Conservation (phyloP, 2,888 invertebrate genomes). For the Phalera bucephala region DNA sequence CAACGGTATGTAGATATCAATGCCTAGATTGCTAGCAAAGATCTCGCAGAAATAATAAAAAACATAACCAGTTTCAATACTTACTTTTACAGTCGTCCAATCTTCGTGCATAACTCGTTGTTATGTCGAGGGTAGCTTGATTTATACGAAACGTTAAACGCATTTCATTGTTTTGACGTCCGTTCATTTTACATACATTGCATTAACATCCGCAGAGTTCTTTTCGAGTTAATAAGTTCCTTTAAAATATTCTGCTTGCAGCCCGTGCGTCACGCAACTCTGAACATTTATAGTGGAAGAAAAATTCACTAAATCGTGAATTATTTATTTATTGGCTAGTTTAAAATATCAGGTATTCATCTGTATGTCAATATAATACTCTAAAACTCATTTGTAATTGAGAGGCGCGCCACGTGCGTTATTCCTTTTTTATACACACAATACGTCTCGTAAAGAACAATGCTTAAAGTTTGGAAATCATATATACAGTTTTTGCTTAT, state of each 20-base stretch:
- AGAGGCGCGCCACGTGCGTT: constrained; percentile 47
- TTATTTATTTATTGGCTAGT: not conserved
- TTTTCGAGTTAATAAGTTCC: constrained; percentile 31
- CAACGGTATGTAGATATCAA: constrained; percentile 2
- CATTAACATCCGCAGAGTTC: constrained; percentile 21
- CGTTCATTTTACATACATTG: constrained; percentile 21
- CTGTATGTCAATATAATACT: constrained; percentile 5
- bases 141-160: constrained; percentile 6
- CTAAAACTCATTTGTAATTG: constrained; percentile 19
- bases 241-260: constrained; percentile 20
- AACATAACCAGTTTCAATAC: constrained; percentile 5
- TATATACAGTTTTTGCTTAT: constrained; percentile 46
- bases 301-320: constrained; percentile 2
- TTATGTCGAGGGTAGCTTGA: constrained; percentile 4
- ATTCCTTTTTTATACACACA: constrained; percentile 24
- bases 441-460: constrained; percentile 43
- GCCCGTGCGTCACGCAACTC: constrained; percentile 17
- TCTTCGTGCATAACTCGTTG: not conserved
- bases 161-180: constrained; percentile 22
- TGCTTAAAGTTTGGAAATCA: constrained; percentile 52
- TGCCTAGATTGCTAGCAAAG: not conserved
- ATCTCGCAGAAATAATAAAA: not conserved
- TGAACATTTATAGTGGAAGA: constrained; percentile 5
- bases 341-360: not conserved
- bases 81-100: constrained; percentile 15